Evolutionary conservation across 1,140 invertebrate species (phyloP), one percentile per base, ranked within the genome.

Genomic region (Oryctes rhinoceros): DNA sequence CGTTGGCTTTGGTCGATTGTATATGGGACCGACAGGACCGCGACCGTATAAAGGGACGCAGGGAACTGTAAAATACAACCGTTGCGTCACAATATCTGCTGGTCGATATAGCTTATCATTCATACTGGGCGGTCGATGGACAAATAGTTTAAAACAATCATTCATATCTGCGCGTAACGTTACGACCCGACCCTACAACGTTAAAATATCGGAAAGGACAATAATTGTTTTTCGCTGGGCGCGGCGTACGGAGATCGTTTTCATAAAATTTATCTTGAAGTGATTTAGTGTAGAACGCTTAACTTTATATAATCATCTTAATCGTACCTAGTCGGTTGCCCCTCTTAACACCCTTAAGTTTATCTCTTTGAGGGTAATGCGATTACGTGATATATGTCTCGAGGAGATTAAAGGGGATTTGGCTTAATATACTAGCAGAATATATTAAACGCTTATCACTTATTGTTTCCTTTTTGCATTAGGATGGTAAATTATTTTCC

Each of bases 331-430:
- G 13, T 53, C 18, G 65, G 20, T 67, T 18, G 65, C n/a, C 20
- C 65, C 65, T 67, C 24, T 67, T 67, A 67, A 67, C 65, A 67
- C 65, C 65, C 65, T 67, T 67, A 67, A 67, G 65, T 67, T 30
- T 67, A 67, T 67, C 65, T 24, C 65, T 24, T 18, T 24, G 65
- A 67, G 65, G 65, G 9, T 67, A 67, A 67, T 67, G 65, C 65
- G 65, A 67, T 67, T 67, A 67, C 20, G 65, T 67, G 65, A 67
- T 67, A 18, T 67, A 67, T 67, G 65, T 24, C 65, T 24, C 49
- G 65, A 18, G 65, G 18, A 67, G 65, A 67, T 67, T 67, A 67
- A 67, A 67, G 65, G 18, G 65, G 18, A 67, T 67, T 67, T 24
- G 13, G 65, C 18, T 67, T 67, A 67, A 67, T 67, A 67, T 67